A percentile compares a stretch with the other conserved stretches of the same genome.
phyloP scores from a whole-genome alignment of 2,888 invertebrate species.

The Agrochola lota region DNA sequence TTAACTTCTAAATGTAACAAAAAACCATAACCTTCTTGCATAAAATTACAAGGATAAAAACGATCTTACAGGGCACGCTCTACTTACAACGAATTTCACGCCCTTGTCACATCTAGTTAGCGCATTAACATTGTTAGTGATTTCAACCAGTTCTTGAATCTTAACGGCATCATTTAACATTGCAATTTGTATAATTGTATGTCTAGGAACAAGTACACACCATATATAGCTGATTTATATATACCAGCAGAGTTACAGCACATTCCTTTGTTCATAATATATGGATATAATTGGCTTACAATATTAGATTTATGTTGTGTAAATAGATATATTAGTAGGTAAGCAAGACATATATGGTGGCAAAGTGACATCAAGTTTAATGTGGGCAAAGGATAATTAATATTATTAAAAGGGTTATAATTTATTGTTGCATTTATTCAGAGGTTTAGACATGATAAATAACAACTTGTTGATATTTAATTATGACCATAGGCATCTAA shows the following conservation, averaged over 20 bases:
- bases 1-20: slow-evolving; percentile 20
- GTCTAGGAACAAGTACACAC: slow-evolving; percentile 64
- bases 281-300: slow-evolving; percentile 55
- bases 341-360: slow-evolving; percentile 50
- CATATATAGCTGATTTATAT: slow-evolving; percentile 61
- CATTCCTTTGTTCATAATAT: slow-evolving; percentile 64
- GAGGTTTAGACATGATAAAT: slow-evolving; percentile 8
- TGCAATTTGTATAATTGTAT: slow-evolving; percentile 73
- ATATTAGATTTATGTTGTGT: slow-evolving; percentile 51
- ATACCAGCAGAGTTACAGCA: slow-evolving; percentile 25
- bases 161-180: slow-evolving; percentile 72
- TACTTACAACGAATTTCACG: slow-evolving; percentile 68
- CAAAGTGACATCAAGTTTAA: slow-evolving; percentile 31
- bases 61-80: slow-evolving; percentile 62
- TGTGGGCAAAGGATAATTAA: slow-evolving; percentile 61
- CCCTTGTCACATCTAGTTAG: slow-evolving; percentile 73
- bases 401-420: slow-evolving; percentile 38
- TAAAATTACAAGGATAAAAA: slow-evolving; percentile 49
- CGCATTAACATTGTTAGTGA: slow-evolving; percentile 55
- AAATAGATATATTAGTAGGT: slow-evolving; percentile 31
- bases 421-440: slow-evolving; percentile 28
- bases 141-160: slow-evolving; percentile 73
- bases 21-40: slow-evolving; percentile 32
- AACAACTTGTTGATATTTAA: neutral
- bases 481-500: neutral